Evolutionary conservation across 2,888 invertebrate genomes (phyloP).

Genomic region (Molanna angustata): DNA sequence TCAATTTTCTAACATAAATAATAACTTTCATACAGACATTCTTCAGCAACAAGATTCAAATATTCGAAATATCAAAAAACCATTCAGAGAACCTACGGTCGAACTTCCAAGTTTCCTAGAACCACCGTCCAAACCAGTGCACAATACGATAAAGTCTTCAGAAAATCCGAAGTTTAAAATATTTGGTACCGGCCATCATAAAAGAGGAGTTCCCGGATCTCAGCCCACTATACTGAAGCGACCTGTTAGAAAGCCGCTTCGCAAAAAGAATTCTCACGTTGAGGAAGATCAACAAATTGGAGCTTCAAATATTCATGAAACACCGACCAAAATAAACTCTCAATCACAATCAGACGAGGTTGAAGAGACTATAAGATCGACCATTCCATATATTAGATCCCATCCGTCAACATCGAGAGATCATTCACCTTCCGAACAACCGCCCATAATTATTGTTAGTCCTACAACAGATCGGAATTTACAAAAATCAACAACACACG

Average conservation of each 20-base stretch:
- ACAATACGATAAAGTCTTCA: slow-evolving; percentile 29
- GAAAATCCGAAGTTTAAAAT: slow-evolving; percentile 44
- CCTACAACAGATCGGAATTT: slow-evolving; percentile 42
- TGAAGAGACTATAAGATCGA: slow-evolving; percentile 4
- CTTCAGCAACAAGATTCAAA: slow-evolving; percentile 25
- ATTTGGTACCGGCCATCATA: slow-evolving; percentile 41
- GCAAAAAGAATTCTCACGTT: slow-evolving; percentile 44
- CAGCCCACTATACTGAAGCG: slow-evolving; percentile 35
- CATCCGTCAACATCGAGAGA: slow-evolving; percentile 12
- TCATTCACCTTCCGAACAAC: too few species aligned
- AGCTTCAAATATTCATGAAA: slow-evolving; percentile 44
- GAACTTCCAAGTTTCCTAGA: slow-evolving; percentile 52
- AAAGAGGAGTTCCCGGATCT: slow-evolving; percentile 40
- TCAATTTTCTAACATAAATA: slow-evolving; percentile 21
- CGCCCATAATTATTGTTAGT: too few species aligned
- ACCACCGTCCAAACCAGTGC: slow-evolving; percentile 48
- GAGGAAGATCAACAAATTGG: slow-evolving; percentile 48
- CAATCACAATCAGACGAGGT: slow-evolving; percentile 37
- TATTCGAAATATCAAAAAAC: slow-evolving; percentile 43
- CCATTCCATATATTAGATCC: not conserved
- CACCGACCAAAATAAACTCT: slow-evolving; percentile 39
- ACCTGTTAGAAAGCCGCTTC: slow-evolving; percentile 47
- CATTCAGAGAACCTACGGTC: slow-evolving; percentile 36
- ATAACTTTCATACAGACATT: slow-evolving; percentile 26
- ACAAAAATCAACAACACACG: slow-evolving; percentile 25